Base-by-base conservation (phyloP, 1,140 invertebrate species). In the Saccostrea echinata region DNA sequence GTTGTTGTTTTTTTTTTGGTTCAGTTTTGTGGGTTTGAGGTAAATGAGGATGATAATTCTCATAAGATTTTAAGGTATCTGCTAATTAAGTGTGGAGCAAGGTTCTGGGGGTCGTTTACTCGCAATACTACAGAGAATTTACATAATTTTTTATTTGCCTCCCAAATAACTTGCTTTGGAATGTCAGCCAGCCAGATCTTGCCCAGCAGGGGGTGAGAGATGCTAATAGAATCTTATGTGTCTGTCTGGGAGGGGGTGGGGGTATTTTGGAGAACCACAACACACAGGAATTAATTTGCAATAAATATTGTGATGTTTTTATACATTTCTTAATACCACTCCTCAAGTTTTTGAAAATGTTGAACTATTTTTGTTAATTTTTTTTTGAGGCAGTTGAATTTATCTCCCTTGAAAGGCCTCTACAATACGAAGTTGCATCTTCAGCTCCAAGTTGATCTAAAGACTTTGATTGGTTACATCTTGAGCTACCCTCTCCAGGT, bases 391-490 rank as follows among this genome's bases (percentile, higher is more conserved):
- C 43, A 43, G 43, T 43, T 6, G 4, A 43, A 43, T 43, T 76
- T 27, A 76, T 76, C 68, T 76, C 68, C 68, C 68, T 2, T 76
- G 27, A 27, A 76, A 16, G 68, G 68, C 68, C 68, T 76, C 68
- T 30, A 61, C 13, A 27, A 76, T 35, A 76, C 27, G 16, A 35
- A 76, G 68, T 76, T 76, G 68, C 68, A 76, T 76, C 68, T 76
- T 76, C 68, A 76, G 68, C 68, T 76, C 68, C 68, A 76, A 76
- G 27, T 33, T 76, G 68, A 76, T 76, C 68, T 76, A 76, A 76
- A 76, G 68, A 30, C 27, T 76, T 76, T 76, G 68, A 76, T 76
- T 76, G 68, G 68, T 30, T 76, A 76, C 68, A 33, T 76, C 68
- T 76, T 76, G 68, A 76, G 68, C 68, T 76, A 33, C 24, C 57